Evolutionary conservation across 1,140 invertebrate species (phyloP).

Genomic region (Drosophila saltans): DNA sequence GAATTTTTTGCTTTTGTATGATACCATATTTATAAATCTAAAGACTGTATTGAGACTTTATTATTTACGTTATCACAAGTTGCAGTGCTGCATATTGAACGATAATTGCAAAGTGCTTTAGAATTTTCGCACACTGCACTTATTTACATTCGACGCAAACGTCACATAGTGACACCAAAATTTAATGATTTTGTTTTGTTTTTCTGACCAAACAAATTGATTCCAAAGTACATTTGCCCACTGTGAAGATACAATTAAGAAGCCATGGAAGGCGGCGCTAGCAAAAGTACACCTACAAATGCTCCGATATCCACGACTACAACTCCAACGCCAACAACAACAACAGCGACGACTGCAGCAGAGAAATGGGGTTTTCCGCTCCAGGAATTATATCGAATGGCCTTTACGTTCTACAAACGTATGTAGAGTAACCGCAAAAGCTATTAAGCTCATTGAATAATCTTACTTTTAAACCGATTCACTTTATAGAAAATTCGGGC

Average conservation of each 20-base stretch:
- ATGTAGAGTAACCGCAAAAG: conserved; percentile 40
- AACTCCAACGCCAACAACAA: background rate
- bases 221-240: conserved; percentile 27
- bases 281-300: conserved; percentile 9
- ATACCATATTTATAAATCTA: too few relatives aligned
- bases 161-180: conserved; percentile 36
- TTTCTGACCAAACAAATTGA: conserved; percentile 44
- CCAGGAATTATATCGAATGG: conserved; percentile 93
- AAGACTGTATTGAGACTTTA: too few relatives aligned
- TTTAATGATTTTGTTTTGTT: conserved; percentile 71
- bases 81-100: conserved; percentile 10
- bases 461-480: background rate
- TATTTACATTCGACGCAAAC: conserved; percentile 33
- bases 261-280: conserved; percentile 40
- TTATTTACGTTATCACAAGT: background rate
- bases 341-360: conserved; percentile 21
- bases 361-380: conserved; percentile 88
- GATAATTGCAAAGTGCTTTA: background rate
- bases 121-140: conserved; percentile 3
- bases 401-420: conserved; percentile 95
- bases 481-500: conserved; percentile 95
- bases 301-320: background rate
- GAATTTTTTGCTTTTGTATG: too few relatives aligned
- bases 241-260: conserved; percentile 21
- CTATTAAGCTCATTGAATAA: background rate